Evolutionary conservation across 2,797 vertebrate species (phyloP), one percentile per base, ranked within the genome.

Genomic region (Hypotaenidia okinawae): DNA sequence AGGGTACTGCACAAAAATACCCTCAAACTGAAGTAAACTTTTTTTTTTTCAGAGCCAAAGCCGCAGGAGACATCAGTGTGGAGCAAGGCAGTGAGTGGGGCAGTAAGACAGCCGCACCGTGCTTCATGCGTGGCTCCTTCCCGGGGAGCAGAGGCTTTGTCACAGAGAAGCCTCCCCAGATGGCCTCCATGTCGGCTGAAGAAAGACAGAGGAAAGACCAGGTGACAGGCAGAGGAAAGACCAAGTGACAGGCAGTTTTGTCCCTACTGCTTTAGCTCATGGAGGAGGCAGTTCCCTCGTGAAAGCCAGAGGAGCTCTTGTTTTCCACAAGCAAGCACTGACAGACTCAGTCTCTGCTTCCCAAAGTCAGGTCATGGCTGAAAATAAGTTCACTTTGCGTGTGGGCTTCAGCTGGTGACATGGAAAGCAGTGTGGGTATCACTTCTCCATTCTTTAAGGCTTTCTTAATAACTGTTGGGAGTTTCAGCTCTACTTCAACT

Each of bases 1-100:
- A 96, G 96, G 93, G 93, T 73, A 73, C 87, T 9, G 82, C 95
- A 97, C 95, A 97, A 97, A 98, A 97, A 97, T 96, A 97, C 59
- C 80, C 95, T 97, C 95, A 96, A 95, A 97, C 92, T 91, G 96
- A 97, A 97, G 96, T 96, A 97, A 98, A 98, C 97, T 98, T 98
- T 98, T 85, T 98, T 85, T 62, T 62, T 73, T 81, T 89, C 47
- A 84, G 70, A 79, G 47, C 35, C 5, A 1, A 68, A 88, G 66
- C n/a, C 72, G 41, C 9, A 8, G 33, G 61, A 93, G 82, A 67
- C 4, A 0, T 52, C 63, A 74, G 41, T 0, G 16, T 30, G 19
- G 68, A 81, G 23, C 58, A 66, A 72, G 76, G 51, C 59, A 58
- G 84, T 0, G 0, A 78, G 62, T 2, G 8, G 37, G 80, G 41